phyloP scores from a whole-genome alignment of 1,140 invertebrate genomes.

The Camponotus vicinus region DNA sequence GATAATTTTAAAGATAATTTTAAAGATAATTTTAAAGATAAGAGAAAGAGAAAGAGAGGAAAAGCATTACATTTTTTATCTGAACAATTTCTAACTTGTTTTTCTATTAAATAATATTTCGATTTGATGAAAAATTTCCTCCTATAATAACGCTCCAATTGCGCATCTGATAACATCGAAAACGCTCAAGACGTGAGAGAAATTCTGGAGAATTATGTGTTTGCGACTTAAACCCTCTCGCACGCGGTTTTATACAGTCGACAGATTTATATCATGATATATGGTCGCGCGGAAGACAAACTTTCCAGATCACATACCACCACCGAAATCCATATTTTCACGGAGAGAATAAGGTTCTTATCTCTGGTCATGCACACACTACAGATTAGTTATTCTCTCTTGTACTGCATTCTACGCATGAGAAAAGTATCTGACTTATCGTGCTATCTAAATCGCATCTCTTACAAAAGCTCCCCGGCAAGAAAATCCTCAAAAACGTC shows the following conservation, averaged over 20 bases:
- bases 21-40: too few relatives aligned
- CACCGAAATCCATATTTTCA: constrained; percentile 39
- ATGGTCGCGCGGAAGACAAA: constrained; percentile 3
- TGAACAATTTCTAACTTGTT: neutral
- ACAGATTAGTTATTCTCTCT: constrained; percentile 14
- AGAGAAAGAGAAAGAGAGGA: too few relatives aligned
- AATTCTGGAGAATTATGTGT: constrained; percentile 25
- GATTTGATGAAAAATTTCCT: neutral
- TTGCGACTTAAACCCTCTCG: neutral
- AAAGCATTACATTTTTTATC: too few relatives aligned
- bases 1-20: too few relatives aligned
- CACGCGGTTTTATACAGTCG: neutral
- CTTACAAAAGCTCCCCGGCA: neutral
- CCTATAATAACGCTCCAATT: neutral
- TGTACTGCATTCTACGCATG: neutral
- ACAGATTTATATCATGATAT: constrained; percentile 11
- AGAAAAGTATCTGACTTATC: constrained; percentile 10
- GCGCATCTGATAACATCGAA: too few relatives aligned
- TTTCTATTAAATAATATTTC: neutral
- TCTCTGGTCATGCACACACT: neutral
- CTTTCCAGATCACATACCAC: constrained; percentile 34
- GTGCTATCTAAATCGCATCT: neutral
- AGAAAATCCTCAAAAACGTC: constrained; percentile 3
- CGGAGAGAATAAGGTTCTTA: constrained; percentile 27
- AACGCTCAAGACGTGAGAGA: neutral